A percentile compares a stretch with the other conserved stretches of the same genome.
These are phyloP conservation scores for Hyposoter didymator DNA, from an alignment of 2,888 invertebrate species.

Conservation along the genomic window DNA sequence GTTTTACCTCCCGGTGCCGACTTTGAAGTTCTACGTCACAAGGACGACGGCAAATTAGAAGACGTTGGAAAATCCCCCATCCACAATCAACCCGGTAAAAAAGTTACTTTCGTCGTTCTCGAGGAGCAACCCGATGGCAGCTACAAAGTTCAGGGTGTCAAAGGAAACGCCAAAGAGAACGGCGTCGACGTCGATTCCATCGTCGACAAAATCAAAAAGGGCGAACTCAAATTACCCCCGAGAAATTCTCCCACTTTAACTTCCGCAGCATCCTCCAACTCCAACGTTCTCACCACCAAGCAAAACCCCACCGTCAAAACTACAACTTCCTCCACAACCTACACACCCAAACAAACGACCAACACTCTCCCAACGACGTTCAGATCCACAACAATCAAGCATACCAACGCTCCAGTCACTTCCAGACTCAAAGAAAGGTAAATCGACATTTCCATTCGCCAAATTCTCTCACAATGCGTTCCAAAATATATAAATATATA, in stretches of 20 bases:
- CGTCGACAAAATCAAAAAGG: conserved; percentile 91
- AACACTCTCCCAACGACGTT: conserved; percentile 70
- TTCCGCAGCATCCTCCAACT: conserved; percentile 73
- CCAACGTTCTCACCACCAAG: conserved; percentile 69
- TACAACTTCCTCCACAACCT: conserved; percentile 65
- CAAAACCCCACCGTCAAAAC: conserved; percentile 75
- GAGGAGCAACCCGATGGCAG: conserved; percentile 95
- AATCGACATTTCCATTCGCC: conserved; percentile 13
- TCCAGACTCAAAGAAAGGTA: conserved; percentile 70
- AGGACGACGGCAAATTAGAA: conserved; percentile 90
- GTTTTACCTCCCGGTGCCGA: conserved; percentile 92
- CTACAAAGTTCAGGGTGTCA: conserved; percentile 93
- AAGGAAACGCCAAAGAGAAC: conserved; percentile 89
- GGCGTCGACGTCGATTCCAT: conserved; percentile 92
- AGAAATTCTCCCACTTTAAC: conserved; percentile 82
- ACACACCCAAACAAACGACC: conserved; percentile 2
- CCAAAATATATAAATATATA: neutral
- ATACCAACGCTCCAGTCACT: conserved; percentile 57
- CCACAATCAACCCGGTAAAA: conserved; percentile 89
- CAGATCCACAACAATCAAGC: conserved; percentile 73
- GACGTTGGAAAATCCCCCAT: conserved; percentile 88
- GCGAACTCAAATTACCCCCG: conserved; percentile 92
- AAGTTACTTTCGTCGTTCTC: conserved; percentile 93
- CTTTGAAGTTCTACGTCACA: conserved; percentile 92
- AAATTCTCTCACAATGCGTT: neutral